Evolutionary conservation across 1,140 invertebrate genomes (phyloP), one percentile per base, ranked within the genome.

Genomic region (Halictus rubicundus): DNA sequence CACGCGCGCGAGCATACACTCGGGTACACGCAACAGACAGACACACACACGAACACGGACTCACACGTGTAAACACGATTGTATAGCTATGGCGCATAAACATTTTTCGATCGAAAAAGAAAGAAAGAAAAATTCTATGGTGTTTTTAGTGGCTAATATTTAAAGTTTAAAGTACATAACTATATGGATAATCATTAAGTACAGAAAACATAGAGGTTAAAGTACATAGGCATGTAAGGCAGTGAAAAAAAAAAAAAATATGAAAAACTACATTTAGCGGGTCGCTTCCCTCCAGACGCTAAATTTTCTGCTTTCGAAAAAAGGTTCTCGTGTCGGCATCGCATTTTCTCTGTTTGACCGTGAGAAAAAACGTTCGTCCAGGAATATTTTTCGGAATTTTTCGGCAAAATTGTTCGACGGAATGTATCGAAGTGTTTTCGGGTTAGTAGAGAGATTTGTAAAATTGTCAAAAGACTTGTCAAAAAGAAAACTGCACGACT

Each of bases 101-200:
- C 54, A 54, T 82, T 86, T 77, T 86, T 81, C 79, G 74, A 82
- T 81, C 49, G 71, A 78, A 74, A 79, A 81, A 81, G 71, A 78
- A 81, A 81, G 80, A 77, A 75, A 84, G 80, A 49, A 80, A 80
- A 81, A 72, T 79, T 68, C 76, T 90, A 89, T 88, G 87, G 89
- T 89, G 89, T 90, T 90, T 91, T 92, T 93, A 92, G 90, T 89
- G 87, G 88, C 89, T 93, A 93, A 93, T 91, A 88, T 92, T 92
- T 92, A 92, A 92, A 89, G 85, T 86, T 90, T 92, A 90, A 88
- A 90, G 86, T 90, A 91, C 88, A 91, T 91, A 57, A 92, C 82
- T 91, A 92, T 90, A 92, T 92, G 91, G 88, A 91, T 92, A 92
- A 92, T 91, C 89, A 92, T 92, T 92, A 92, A 90, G 90, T 92